Evolutionary conservation across 2,888 invertebrate species (phyloP).

Genomic region (Ennomos erosarius): DNA sequence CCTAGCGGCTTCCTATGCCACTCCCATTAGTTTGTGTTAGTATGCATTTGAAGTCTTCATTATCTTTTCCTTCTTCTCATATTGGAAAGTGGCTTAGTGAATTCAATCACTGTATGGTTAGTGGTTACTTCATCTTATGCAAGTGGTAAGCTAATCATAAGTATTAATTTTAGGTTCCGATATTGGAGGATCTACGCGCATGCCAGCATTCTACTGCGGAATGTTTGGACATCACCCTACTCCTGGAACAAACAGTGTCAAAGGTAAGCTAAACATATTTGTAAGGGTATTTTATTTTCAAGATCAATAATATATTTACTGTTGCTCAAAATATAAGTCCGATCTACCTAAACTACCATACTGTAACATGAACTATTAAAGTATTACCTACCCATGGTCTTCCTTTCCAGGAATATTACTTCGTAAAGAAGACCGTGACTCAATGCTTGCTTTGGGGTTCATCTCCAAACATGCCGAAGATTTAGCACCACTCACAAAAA

Average conservation of each 20-base stretch:
- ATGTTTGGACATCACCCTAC: constrained; percentile 94
- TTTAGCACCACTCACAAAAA: constrained; percentile 90
- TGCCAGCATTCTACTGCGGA: constrained; percentile 96
- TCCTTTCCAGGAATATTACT: constrained; percentile 87
- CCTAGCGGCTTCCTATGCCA: constrained; percentile 91
- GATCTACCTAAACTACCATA: no score
- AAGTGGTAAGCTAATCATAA: no score
- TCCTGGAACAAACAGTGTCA: constrained; percentile 79
- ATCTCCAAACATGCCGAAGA: constrained; percentile 93
- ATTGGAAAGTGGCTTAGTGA: no score
- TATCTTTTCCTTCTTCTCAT: background rate
- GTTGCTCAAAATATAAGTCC: no score
- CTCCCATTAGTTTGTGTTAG: constrained; percentile 92
- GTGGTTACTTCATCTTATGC: no score
- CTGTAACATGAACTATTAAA: no score
- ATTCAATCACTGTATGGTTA: no score
- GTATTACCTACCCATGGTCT: no score
- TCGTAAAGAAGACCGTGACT: constrained; percentile 86
- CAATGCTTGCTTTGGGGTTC: constrained; percentile 94
- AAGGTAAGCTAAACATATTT: constrained; percentile 51
- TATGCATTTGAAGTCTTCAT: constrained; percentile 15
- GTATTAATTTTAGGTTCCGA: constrained; percentile 87
- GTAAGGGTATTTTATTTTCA: no score
- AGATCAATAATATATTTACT: no score
- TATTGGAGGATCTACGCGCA: constrained; percentile 97